Evolutionary conservation across 2,113 vertebrate genomes (phyloP).

Genomic region (Naja naja): DNA sequence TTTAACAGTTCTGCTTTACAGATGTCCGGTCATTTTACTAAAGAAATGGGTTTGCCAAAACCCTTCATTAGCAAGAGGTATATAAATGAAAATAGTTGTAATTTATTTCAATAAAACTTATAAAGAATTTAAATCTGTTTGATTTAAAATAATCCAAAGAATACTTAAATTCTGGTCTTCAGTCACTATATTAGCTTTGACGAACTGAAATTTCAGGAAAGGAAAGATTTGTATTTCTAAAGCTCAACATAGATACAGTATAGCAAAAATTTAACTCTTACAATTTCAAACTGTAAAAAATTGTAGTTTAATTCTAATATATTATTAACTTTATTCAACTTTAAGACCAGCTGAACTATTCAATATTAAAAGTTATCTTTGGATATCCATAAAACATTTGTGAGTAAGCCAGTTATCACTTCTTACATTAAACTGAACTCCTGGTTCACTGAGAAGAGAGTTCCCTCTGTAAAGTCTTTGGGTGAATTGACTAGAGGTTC

Average conservation of each 20-base stretch:
- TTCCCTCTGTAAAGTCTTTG: slow-evolving; percentile 99
- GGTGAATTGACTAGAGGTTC: slow-evolving; percentile 96
- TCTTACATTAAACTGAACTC: slow-evolving; percentile 99
- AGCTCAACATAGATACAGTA: background rate
- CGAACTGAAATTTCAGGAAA: background rate
- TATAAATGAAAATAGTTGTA: background rate
- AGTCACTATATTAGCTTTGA: background rate
- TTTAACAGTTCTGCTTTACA: background rate
- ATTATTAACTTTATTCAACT: background rate
- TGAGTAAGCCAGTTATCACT: background rate
- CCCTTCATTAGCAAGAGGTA: background rate
- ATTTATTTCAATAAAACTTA: background rate
- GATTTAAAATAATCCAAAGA: background rate
- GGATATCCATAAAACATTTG: slow-evolving; percentile 26
- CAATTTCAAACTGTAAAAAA: slow-evolving; percentile 11
- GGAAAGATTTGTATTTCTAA: background rate
- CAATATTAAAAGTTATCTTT: slow-evolving; percentile 38
- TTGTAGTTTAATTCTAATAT: background rate
- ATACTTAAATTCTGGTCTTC: background rate
- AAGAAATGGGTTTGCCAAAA: background rate
- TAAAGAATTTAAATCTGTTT: background rate
- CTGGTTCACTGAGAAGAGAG: slow-evolving; percentile 97
- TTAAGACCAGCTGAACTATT: slow-evolving; percentile 24
- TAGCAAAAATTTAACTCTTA: background rate
- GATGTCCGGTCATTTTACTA: background rate